Evolutionary conservation across 2,797 vertebrate species (phyloP).

Genomic region (Phataginus tricuspis): DNA sequence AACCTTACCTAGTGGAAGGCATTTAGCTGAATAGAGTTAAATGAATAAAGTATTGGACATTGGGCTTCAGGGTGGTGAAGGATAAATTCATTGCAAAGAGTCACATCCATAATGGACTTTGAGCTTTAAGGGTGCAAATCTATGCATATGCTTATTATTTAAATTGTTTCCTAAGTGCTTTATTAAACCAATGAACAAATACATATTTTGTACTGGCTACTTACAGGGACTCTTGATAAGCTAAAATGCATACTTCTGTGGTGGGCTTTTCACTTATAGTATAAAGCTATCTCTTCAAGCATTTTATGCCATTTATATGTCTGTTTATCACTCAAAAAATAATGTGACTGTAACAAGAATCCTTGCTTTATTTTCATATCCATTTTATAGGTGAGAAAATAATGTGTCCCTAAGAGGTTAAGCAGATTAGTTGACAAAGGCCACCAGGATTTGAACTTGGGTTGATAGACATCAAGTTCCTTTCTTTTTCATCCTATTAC

Average conservation of each 20-base stretch:
- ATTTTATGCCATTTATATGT: not conserved
- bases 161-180: not conserved
- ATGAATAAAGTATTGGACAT: not conserved
- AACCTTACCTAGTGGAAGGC: not conserved
- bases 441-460: not conserved
- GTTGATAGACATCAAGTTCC: not conserved
- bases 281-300: not conserved
- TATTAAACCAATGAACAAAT: not conserved
- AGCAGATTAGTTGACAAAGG: not conserved
- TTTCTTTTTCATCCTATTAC: not conserved
- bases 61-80: not conserved
- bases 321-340: not conserved
- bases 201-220: not conserved
- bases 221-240: not conserved
- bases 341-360: not conserved
- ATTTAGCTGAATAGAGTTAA: not conserved
- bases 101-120: not conserved
- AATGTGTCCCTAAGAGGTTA: not conserved
- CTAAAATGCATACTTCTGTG: not conserved
- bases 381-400: not conserved
- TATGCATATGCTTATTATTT: not conserved
- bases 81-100: not conserved
- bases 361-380: not conserved
- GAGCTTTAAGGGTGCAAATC: not conserved
- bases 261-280: not conserved